A percentile compares a stretch with the other conserved stretches of the same genome.
Conservation (phyloP, 2,113 vertebrate genomes). For the Ondatra zibethicus region DNA sequence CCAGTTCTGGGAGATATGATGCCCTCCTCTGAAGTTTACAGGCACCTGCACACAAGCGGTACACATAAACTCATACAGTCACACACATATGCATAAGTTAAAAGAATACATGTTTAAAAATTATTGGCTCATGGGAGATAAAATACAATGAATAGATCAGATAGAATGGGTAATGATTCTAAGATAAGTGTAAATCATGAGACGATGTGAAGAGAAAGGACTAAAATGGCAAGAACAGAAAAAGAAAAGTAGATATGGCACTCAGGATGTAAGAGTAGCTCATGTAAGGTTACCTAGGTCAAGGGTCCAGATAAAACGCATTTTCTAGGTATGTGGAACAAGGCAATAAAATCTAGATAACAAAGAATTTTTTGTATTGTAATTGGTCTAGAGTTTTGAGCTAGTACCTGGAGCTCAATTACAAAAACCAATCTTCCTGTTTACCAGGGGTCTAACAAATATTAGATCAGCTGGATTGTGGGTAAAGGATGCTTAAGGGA, state of each 20-base stretch:
- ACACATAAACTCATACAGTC: not conserved
- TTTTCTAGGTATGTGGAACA: not conserved
- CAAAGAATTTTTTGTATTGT: not conserved
- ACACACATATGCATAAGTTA: not conserved
- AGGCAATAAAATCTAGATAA: not conserved
- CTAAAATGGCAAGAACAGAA: not conserved
- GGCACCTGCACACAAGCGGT: not conserved
- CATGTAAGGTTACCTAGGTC: not conserved
- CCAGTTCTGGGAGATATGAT: not conserved
- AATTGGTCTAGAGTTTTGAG: not conserved
- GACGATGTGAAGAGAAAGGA: not conserved
- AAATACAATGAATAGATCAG: constrained; percentile 33
- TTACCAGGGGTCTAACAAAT: not conserved
- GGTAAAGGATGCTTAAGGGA: not conserved
- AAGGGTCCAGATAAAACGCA: not conserved
- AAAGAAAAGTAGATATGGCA: not conserved
- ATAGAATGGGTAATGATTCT: constrained; percentile 29
- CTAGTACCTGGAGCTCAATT: not conserved
- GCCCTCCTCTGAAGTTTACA: not conserved
- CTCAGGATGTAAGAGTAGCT: not conserved
- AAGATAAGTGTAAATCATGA: not conserved
- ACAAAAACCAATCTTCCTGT: not conserved
- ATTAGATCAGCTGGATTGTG: not conserved
- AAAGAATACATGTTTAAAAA: not conserved
- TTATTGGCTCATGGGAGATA: not conserved